A percentile compares a stretch with the other conserved stretches of the same genome.
Conservation (phyloP, 1,140 invertebrate species). For the Cyclargus thomasi region DNA sequence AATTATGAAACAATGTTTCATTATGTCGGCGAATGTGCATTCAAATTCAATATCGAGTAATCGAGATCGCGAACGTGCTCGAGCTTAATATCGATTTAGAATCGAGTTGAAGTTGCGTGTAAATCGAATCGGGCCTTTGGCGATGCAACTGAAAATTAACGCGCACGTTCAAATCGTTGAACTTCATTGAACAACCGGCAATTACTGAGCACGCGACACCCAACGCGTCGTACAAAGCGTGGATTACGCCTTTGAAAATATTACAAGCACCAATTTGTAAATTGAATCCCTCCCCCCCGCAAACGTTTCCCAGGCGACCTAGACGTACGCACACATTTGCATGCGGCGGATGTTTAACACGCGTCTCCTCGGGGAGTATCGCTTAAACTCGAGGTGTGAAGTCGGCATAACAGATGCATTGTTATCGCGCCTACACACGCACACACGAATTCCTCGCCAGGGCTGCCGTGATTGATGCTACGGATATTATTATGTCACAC, state of each 20-base stretch:
- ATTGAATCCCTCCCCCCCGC: constrained; percentile 25
- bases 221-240: constrained; percentile 20
- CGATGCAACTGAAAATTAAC: neutral
- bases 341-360: constrained; percentile 21
- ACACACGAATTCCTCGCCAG: constrained; percentile 30
- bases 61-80: neutral
- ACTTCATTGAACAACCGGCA: constrained; percentile 27
- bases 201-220: constrained; percentile 29
- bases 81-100: neutral
- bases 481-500: neutral
- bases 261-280: constrained; percentile 30
- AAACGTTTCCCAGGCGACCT: constrained; percentile 16
- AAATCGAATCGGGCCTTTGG: constrained; percentile 2
- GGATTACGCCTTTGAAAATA: constrained; percentile 26
- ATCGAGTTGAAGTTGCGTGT: neutral
- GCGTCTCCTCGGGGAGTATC: constrained; percentile 34
- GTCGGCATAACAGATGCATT: constrained; percentile 48
- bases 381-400: constrained; percentile 41
- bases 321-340: constrained; percentile 29
- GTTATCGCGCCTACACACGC: constrained; percentile 37
- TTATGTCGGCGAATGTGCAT: neutral
- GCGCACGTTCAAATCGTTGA: neutral
- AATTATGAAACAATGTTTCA: constrained; percentile 3
- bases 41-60: neutral
- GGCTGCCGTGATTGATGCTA: constrained; percentile 27